Percentiles rank a stretch among this genome's conserved stretches.
Evolutionary conservation across 1,140 invertebrate species (phyloP).

Genomic region (Camponotus pennsylvanicus): DNA sequence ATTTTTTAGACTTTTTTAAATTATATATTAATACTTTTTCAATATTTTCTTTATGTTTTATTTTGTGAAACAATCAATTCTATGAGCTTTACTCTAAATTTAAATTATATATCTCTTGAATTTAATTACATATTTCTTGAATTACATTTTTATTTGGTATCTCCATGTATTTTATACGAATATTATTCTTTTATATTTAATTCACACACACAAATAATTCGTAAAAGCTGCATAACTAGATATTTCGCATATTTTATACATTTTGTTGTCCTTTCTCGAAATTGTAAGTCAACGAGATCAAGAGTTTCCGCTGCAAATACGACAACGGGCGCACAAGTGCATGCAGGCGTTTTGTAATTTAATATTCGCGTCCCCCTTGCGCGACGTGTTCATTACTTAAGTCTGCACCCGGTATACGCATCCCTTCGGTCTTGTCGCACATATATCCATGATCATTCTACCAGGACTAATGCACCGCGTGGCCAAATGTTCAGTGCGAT

Average conservation of each 20-base stretch:
- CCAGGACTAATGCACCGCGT: conserved; percentile 83
- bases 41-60: too few species aligned
- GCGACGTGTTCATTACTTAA: conserved; percentile 80
- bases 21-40: too few species aligned
- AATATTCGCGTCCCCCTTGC: conserved; percentile 75
- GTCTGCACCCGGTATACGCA: conserved; percentile 71
- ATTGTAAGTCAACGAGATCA: conserved; percentile 19
- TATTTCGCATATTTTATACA: not conserved
- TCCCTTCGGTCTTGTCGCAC: conserved; percentile 64
- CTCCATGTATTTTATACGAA: not conserved
- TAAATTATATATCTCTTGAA: not conserved
- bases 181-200: not conserved
- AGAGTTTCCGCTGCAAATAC: not conserved
- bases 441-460: conserved; percentile 79
- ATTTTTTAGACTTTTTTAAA: too few species aligned
- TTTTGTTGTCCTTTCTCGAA: not conserved
- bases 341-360: conserved; percentile 75
- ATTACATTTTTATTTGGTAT: not conserved
- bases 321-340: conserved; percentile 38
- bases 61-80: too few species aligned
- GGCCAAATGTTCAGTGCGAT: conserved; percentile 84
- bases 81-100: not conserved
- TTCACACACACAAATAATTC: not conserved
- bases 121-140: not conserved
- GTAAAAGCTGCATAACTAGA: not conserved